These are phyloP conservation scores for Tetanocera ferruginea DNA, from an alignment of 2,888 invertebrate genomes.

Conservation along the genomic window DNA sequence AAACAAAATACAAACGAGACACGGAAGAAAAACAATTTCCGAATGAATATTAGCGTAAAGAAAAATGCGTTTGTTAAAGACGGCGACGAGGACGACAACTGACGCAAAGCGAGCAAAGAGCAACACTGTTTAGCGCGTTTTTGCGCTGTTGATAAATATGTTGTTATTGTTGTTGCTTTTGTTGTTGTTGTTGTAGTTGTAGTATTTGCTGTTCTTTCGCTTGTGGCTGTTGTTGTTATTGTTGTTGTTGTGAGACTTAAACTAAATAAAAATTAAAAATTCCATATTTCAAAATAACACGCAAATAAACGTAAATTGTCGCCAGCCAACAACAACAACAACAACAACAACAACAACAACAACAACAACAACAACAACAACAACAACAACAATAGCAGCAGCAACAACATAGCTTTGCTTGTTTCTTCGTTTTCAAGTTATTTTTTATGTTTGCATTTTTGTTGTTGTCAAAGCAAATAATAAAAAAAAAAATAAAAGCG, in stretches of 20 bases:
- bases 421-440: constrained; percentile 31
- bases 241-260: constrained; percentile 25
- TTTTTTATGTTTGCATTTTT: constrained; percentile 50
- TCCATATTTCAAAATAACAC: constrained; percentile 43
- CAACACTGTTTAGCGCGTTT: constrained; percentile 14
- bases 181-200: neutral
- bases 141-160: constrained; percentile 17
- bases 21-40: neutral
- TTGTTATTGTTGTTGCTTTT: constrained; percentile 12
- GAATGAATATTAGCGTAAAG: neutral
- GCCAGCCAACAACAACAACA: constrained; percentile 45
- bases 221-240: constrained; percentile 8
- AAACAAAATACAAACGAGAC: neutral
- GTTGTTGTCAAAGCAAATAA: constrained; percentile 62
- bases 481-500: constrained; percentile 51
- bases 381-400: constrained; percentile 32
- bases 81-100: constrained; percentile 3
- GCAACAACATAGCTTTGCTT: constrained; percentile 30
- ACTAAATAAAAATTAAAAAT: constrained; percentile 41
- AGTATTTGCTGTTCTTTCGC: constrained; percentile 6
- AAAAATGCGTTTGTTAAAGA: neutral
- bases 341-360: constrained; percentile 38
- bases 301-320: constrained; percentile 46
- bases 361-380: constrained; percentile 41
- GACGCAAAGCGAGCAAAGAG: neutral